Base-by-base conservation (phyloP, 2,888 invertebrate species). In the Tenthredo notha region DNA sequence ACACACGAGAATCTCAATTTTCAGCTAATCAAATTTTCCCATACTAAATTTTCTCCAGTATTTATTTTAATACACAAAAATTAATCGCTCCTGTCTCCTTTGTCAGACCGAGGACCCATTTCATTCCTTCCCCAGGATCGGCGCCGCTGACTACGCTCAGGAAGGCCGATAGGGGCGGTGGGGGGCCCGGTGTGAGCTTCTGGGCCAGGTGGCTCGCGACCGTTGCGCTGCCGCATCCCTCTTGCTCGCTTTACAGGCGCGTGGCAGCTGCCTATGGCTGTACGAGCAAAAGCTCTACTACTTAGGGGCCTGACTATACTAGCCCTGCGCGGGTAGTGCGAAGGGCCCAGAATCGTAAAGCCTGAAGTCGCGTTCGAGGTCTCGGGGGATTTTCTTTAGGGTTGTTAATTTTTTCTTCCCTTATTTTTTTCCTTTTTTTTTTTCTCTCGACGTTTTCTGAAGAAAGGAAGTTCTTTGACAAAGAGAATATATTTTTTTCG, bases 151-250 rank as follows among this genome's bases (percentile, higher is more conserved):
- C 37, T 50, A 54, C 4, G 67, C 33, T 67, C 67, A 21, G 67
- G 83, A 67, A 47, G 83, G 18, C 29, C 67, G 83, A 65, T 83
- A 70, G 83, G 83, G 70, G 83, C 43, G 83, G 84, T 77, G 77
- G 72, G 82, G 86, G 88, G 91, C 91, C 90, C 90, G 90, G 91
- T 90, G 88, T 86, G 89, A 83, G 90, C 89, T 90, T 89, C 88
- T 87, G 88, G 90, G 91, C 92, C 92, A 92, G 92, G 92, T 92
- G 92, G 91, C 90, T 90, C 90, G 88, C 92, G 92, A 92, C 92
- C 92, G 92, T 92, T 92, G 90, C 83, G 89, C 87, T 88, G 88
- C 89, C 88, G 90, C 89, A 88, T 89, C 87, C 85, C 85, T 87
- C 88, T 87, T 89, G 90, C 89, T 88, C 88, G 89, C 87, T 89